Percentiles rank a stretch among this genome's conserved stretches.
Evolutionary conservation across 1,140 invertebrate species (phyloP).

Genomic region (Drosophila repleta): DNA sequence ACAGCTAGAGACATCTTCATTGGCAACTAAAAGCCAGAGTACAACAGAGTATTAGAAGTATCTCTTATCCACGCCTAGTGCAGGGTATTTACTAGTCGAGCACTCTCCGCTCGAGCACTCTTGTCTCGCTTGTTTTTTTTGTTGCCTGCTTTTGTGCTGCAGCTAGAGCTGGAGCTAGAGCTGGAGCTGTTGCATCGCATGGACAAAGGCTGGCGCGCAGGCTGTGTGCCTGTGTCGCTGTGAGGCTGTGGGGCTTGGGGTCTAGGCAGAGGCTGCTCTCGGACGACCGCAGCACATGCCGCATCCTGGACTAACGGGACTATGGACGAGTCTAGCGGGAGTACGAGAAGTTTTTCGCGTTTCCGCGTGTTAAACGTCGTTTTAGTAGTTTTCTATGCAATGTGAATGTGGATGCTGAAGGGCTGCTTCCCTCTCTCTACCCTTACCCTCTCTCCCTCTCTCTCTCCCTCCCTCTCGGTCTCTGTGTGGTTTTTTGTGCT

Average conservation of each 20-base stretch:
- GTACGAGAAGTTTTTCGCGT: constrained; percentile 38
- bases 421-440: no score
- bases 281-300: constrained; percentile 29
- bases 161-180: background rate
- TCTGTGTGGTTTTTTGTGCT: constrained; percentile 11
- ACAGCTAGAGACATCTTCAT: no score
- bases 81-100: background rate
- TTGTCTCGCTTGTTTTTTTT: constrained; percentile 46
- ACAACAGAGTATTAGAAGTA: no score
- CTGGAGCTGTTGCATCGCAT: background rate
- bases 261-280: constrained; percentile 2
- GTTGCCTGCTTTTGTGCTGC: constrained; percentile 28
- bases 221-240: background rate
- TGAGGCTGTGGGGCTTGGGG: background rate
- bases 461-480: background rate
- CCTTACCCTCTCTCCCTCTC: no score
- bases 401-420: background rate
- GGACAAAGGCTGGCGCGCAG: background rate
- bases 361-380: constrained; percentile 66
- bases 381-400: constrained; percentile 65
- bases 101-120: background rate
- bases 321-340: background rate
- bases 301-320: background rate
- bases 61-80: no score
- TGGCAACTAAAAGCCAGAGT: no score